Base-by-base conservation (phyloP, 1,140 invertebrate species). In the Penaeus chinensis region DNA sequence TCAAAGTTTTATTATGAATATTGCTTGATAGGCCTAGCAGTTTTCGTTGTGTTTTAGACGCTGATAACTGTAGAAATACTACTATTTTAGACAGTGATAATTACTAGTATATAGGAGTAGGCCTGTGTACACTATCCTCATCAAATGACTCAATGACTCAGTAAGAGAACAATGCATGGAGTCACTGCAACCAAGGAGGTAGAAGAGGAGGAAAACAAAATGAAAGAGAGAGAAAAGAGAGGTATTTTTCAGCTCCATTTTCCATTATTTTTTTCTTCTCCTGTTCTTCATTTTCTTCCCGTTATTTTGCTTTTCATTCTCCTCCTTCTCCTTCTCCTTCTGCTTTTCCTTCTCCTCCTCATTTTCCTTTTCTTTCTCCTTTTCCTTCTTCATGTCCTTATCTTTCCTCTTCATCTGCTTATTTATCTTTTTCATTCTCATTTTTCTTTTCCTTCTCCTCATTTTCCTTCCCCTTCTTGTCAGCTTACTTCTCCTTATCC, bases 131-230 rank as follows among this genome's bases (percentile, higher is more conserved):
- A n/a, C n/a, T n/a, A n/a, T n/a, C n/a, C n/a, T n/a, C n/a, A n/a
- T n/a, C n/a, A n/a, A n/a, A n/a, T n/a, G n/a, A n/a, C n/a, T n/a
- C n/a, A n/a, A n/a, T n/a, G n/a, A n/a, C n/a, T n/a, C n/a, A n/a
- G n/a, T n/a, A n/a, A n/a, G n/a, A n/a, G n/a, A n/a, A n/a, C n/a
- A n/a, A n/a, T n/a, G 11, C 42, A 79, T 74, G 71, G 71, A 74
- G 71, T 24, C 16, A n/a, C 16, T 32, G 71, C 24, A 20, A 37
- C 16, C 16, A 19, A 74, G 19, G 71, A 74, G 71, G 71, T 32
- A 37, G 71, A 74, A n/a, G 71, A 74, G 71, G 71, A 74, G 71
- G 71, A 74, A 74, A 37, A 74, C 24, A 74, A 37, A 74, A 37
- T 32, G 71, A 74, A 37, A 74, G 71, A 74, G 71, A 74, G 71